Evolutionary conservation across 2,888 invertebrate genomes (phyloP), one percentile per base, ranked within the genome.

Genomic region (Tyria jacobaeae): DNA sequence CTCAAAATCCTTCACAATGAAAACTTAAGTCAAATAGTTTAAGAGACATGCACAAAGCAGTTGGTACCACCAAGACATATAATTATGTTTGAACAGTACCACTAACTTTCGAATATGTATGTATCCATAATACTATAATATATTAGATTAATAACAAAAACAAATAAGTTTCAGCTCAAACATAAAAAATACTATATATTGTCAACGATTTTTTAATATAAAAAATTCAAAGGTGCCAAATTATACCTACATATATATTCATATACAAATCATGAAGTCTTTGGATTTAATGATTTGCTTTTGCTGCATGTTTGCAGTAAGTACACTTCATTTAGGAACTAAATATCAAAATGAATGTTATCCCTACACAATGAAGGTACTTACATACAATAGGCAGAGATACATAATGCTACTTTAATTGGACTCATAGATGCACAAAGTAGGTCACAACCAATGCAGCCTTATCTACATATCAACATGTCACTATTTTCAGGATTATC

Each of bases 1-100:
- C 52, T 60, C 83, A 86, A 85, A 85, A 86, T 80, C 79, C 73
- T 64, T 58, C 55, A 62, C 57, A 60, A 49, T 61, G 55, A 59
- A 53, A 61, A 71, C 60, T 62, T 3, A 10, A 41, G 17, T 17
- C 17, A 41, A 41, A 41, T 21, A 41, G 39, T 41, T 39, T n/a
- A n/a, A 0, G 6, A 39, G 6, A 39, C 10, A 21, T 10, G 21
- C 17, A 17, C 17, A 17, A 41, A 17, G 17, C 17, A 7, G 7
- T 2, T 41, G 17, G 39, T 31, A 31, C 7, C 7, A 31, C 3
- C 4, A 31, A 31, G 7, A 31, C 7, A 31, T 3, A 31, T 6
- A 31, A 6, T 4, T 31, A 4, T 31, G 27, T 31, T 6, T 31
- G 7, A 7, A 31, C 7, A 31, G 2, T 31, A 31, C 3, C 7